Conservation (phyloP, 2,888 invertebrate genomes). For the Drosophila prolongata region DNA sequence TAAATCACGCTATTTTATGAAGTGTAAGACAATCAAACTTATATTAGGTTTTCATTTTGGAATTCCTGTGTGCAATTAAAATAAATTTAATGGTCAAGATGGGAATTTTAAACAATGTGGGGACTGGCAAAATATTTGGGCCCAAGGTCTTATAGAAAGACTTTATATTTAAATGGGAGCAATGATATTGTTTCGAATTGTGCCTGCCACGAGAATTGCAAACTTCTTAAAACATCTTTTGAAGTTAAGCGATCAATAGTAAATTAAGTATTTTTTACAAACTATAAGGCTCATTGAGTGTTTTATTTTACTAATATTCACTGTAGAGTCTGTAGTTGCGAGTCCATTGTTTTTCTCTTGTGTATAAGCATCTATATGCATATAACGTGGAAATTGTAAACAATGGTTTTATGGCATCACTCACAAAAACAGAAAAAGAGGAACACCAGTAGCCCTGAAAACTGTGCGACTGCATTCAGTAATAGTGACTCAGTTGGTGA, state of each 20-base stretch:
- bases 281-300: too few species aligned
- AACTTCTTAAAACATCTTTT: too few species aligned
- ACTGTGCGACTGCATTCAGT: not conserved
- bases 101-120: not conserved
- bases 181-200: too few species aligned
- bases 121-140: too few species aligned
- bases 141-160: too few species aligned
- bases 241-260: too few species aligned
- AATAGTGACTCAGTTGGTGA: not conserved
- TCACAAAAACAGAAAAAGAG: constrained; percentile 11
- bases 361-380: constrained; percentile 16
- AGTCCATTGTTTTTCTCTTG: constrained; percentile 15
- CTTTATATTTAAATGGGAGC: too few species aligned
- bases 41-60: not conserved
- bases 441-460: constrained; percentile 24
- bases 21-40: constrained; percentile 19
- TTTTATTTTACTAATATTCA: not conserved
- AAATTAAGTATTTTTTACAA: too few species aligned
- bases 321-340: constrained; percentile 6
- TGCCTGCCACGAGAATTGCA: too few species aligned
- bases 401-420: constrained; percentile 53
- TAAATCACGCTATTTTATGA: constrained; percentile 19
- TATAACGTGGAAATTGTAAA: constrained; percentile 44
- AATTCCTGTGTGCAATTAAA: constrained; percentile 7
- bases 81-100: not conserved